Base-by-base conservation (phyloP, 1,140 invertebrate genomes). In the Drosophila busckii region DNA sequence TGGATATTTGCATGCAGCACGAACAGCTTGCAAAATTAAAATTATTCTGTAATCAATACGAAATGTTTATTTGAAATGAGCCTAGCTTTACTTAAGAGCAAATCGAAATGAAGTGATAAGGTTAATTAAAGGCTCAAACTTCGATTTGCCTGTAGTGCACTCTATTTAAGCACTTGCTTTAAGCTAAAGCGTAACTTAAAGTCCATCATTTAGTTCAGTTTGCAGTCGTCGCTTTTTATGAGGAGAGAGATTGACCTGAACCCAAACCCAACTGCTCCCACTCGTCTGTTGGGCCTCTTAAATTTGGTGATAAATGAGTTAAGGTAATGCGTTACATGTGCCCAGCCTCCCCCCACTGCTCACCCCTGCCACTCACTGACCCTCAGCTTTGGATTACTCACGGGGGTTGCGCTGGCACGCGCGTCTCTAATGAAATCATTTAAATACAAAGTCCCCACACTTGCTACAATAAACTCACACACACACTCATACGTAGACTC, bases 301-400 rank as follows among this genome's bases (percentile, higher is more conserved):
- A 78, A 71, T 80, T 66, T 62, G 71, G 67, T 78, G 71, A 78
- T 78, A 78, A 78, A 78, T 78, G 67, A 71, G 71, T 80, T 71
- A 71, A 78, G 71, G 71, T 78, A 78, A 78, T 78, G 71, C 63
- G 53, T 60, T 78, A 71, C 67, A 78, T 35, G 63, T 41, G 50
- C 38, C 32, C 48, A 59, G 31, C 48, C 55, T 6, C 56, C 52
- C n/a, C n/a, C n/a, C n/a, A n/a, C n/a, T n/a, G n/a, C n/a, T n/a
- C n/a, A 10, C 8, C 20, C 7, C 16, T 42, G 10, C 37, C 54
- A 42, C 44, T 56, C 56, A 29, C 37, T 56, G 49, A 55, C 37
- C 37, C 37, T 28, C 26, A 16, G n/a, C 31, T 28, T 19, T 35
- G 29, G 35, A 23, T 41, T 62, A 63, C 71, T 54, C 63, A 49